phyloP scores from a whole-genome alignment of 2,797 vertebrate species.

The Paramormyrops hopkinsi region DNA sequence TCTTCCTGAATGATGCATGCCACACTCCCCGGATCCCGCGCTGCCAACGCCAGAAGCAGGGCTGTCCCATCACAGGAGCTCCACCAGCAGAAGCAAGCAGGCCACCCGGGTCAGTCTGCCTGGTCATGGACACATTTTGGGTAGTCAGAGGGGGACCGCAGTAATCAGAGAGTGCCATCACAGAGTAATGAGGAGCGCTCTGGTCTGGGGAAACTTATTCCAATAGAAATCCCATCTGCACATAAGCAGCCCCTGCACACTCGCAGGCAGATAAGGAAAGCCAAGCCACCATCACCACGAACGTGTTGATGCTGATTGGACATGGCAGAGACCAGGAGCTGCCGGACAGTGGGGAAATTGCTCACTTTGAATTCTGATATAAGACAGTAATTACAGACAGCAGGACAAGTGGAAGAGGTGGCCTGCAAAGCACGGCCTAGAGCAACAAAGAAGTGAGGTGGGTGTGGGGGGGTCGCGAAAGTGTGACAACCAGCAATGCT shows the following conservation, averaged over 20 bases:
- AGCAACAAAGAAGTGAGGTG: not conserved
- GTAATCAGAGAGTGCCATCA: not conserved
- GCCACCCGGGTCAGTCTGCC: not conserved
- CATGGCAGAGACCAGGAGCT: slow-evolving; percentile 17
- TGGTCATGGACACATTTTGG: not conserved
- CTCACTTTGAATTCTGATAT: slow-evolving; percentile 44
- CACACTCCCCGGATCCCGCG: not conserved
- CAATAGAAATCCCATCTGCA: not conserved
- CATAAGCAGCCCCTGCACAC: not conserved
- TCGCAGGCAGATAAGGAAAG: slow-evolving; percentile 29
- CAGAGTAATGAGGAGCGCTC: not conserved
- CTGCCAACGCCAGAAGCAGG: not conserved
- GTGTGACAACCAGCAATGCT: not conserved
- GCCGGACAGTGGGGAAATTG: slow-evolving; percentile 27
- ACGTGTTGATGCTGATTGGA: slow-evolving; percentile 48
- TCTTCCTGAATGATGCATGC: not conserved
- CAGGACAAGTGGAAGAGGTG: slow-evolving; percentile 18
- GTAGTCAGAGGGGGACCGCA: not conserved
- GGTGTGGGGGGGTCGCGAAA: slow-evolving; percentile 26
- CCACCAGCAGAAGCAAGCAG: slow-evolving; percentile 29
- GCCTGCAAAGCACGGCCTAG: not conserved
- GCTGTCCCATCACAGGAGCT: slow-evolving; percentile 51
- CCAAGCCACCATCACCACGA: slow-evolving; percentile 28
- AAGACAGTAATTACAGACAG: slow-evolving; percentile 42
- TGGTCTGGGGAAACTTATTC: not conserved